Base-by-base conservation (phyloP, 2,888 invertebrate genomes). In the Thymelicus acteon region DNA sequence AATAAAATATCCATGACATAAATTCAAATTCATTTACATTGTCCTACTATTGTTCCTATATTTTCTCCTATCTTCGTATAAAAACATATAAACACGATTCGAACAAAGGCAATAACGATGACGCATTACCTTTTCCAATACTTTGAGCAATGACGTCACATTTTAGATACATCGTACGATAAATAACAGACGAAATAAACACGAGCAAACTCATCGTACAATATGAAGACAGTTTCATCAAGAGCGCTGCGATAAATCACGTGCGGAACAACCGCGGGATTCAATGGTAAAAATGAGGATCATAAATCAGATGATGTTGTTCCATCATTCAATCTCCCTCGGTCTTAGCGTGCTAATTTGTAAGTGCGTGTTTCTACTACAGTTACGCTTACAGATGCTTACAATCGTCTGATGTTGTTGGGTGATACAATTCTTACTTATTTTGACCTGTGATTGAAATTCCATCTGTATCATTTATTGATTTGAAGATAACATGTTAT, bases 281-380 rank as follows among this genome's bases (percentile, higher is more conserved):
- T 72, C 72, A 72, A 73, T 69, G 72, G 78, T 78, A 81, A 79
- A 80, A 81, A 81, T 78, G 76, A 74, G 70, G 62, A 72, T 72
- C 79, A 82, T 84, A 84, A 85, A 85, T 88, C 84, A 86, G 64
- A 60, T 47, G 74, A 76, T 75, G 78, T 75, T 79, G 79, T 78
- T 77, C 77, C 80, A 88, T 89, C 86, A 84, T 82, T 89, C 87
- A 86, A 87, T 87, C 85, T 78, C 79, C 86, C 88, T 81, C 75
- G 72, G 72, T 24, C 67, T 61, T 71, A 37, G 57, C 67, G 72
- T 39, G 63, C 24, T 64, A 52, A 64, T 64, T 64, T 49, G 60
- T 64, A 48, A 24, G 67, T 47, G 48, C 24, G 60, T 60, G 37
- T 67, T 67, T 31, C 31, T 31, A 31, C 31, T 31, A 31, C 5